These are phyloP conservation scores for Brevimyrus niger DNA, from an alignment of 2,113 vertebrate species.

Conservation along the genomic window DNA sequence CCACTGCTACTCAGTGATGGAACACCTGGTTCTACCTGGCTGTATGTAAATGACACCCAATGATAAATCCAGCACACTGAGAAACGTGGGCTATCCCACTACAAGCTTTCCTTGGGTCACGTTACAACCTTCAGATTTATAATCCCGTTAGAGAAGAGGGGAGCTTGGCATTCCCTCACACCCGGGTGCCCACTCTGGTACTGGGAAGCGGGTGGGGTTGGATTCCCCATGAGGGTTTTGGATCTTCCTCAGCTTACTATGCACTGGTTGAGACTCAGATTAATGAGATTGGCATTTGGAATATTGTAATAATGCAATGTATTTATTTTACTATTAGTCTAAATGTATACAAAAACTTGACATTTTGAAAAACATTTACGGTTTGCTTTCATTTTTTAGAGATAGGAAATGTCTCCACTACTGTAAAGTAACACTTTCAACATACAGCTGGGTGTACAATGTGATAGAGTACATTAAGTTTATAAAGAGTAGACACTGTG, in stretches of 20 bases:
- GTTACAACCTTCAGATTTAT: neutral
- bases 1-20: neutral
- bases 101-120: neutral
- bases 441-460: neutral
- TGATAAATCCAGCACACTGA: neutral
- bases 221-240: neutral
- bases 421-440: neutral
- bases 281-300: neutral
- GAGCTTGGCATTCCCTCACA: neutral
- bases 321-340: neutral
- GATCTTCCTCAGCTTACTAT: neutral
- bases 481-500: neutral
- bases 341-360: neutral
- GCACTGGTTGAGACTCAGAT: neutral
- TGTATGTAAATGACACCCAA: neutral
- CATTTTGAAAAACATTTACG: neutral
- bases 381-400: neutral
- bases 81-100: neutral
- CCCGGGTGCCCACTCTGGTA: neutral
- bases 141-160: neutral
- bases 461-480: neutral
- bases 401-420: neutral
- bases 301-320: neutral
- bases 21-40: neutral
- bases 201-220: neutral